phyloP scores from a whole-genome alignment of 2,113 vertebrate genomes.

The Strix aluco region DNA sequence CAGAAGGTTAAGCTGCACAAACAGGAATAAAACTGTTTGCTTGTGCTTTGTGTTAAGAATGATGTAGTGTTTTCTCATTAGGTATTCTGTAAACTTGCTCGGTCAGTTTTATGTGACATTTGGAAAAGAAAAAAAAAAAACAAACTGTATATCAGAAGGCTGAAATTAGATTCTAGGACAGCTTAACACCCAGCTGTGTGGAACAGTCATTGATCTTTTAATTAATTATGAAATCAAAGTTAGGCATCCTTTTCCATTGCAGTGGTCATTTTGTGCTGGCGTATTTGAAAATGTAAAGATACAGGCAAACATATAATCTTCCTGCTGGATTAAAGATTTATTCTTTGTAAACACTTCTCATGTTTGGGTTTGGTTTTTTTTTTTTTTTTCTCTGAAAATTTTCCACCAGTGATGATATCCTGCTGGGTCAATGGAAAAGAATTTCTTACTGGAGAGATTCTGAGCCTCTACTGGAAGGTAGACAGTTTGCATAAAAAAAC shows the following conservation, averaged over 20 bases:
- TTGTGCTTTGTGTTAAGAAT: constrained; percentile 68
- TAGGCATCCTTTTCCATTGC: background rate
- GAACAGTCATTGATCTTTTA: constrained; percentile 46
- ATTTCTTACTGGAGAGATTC: background rate
- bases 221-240: constrained; percentile 55
- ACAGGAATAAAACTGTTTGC: constrained; percentile 78
- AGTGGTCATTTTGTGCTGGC: background rate
- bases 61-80: constrained; percentile 68
- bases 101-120: constrained; percentile 68
- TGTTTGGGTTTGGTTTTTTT: too few relatives aligned
- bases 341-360: background rate
- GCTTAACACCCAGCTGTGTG: constrained; percentile 33
- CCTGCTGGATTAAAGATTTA: background rate
- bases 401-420: background rate
- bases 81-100: constrained; percentile 63
- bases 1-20: constrained; percentile 80
- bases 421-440: background rate
- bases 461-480: background rate
- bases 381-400: background rate
- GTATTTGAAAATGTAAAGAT: background rate
- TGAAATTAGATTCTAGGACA: constrained; percentile 48
- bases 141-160: constrained; percentile 13
- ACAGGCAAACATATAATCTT: background rate
- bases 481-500: background rate
- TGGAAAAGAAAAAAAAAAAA: background rate